Conservation (phyloP, 2,888 invertebrate species). For the Parelbella ahira region DNA sequence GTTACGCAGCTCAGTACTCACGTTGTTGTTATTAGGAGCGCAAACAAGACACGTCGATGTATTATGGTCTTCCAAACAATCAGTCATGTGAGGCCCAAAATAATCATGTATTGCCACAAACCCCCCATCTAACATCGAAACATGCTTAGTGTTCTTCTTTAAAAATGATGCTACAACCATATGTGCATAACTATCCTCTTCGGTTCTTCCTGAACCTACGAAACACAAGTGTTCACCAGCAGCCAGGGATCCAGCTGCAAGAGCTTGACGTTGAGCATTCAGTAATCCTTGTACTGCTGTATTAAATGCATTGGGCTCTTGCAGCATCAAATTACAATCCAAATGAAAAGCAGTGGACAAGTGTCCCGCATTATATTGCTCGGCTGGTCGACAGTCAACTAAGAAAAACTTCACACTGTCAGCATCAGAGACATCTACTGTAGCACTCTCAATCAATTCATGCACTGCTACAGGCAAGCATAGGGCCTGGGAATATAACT, state of each 20-base stretch:
- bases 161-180: conserved; percentile 99
- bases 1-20: conserved; percentile 45
- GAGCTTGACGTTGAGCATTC: conserved; percentile 92
- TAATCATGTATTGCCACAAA: conserved; percentile 92
- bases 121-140: conserved; percentile 95
- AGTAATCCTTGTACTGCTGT: conserved; percentile 96
- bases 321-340: conserved; percentile 97
- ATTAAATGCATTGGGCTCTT: conserved; percentile 96
- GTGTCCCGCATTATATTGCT: conserved; percentile 98
- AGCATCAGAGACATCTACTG: conserved; percentile 81
- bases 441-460: conserved; percentile 92
- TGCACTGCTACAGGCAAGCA: conserved; percentile 98
- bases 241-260: conserved; percentile 92
- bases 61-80: conserved; percentile 92
- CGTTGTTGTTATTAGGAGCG: conserved; percentile 74
- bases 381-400: conserved; percentile 97
- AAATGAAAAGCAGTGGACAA: conserved; percentile 98
- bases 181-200: conserved; percentile 97
- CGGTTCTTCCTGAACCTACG: conserved; percentile 95
- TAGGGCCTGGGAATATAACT: conserved; percentile 88
- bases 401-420: conserved; percentile 93
- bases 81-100: conserved; percentile 89
- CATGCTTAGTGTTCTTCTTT: conserved; percentile 95
- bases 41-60: conserved; percentile 90
- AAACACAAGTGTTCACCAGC: conserved; percentile 95